A percentile compares a stretch with the other conserved stretches of the same genome.
These are phyloP conservation scores for Campoplex nolae DNA, from an alignment of 2,888 invertebrate genomes.

Conservation along the genomic window DNA sequence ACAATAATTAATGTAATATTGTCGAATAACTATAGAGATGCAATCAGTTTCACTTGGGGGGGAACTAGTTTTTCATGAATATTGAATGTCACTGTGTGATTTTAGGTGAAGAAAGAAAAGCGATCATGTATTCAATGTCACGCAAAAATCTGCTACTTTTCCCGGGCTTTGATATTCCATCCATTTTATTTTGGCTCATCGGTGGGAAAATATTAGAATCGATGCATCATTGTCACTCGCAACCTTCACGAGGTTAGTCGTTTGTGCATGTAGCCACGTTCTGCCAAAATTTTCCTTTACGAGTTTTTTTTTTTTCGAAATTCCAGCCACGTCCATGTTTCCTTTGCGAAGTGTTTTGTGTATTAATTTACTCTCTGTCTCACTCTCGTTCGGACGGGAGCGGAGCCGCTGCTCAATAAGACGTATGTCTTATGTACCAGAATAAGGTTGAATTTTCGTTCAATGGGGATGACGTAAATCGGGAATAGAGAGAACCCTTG, in stretches of 20 bases:
- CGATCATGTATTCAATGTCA: background rate
- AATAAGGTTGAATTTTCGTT: background rate
- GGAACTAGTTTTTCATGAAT: background rate
- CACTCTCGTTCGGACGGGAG: background rate
- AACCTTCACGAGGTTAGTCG: slow-evolving; percentile 74
- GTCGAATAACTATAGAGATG: background rate
- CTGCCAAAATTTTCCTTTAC: slow-evolving; percentile 41
- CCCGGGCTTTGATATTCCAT: background rate
- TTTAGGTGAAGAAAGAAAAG: background rate
- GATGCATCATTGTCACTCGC: slow-evolving; percentile 83
- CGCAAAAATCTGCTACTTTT: slow-evolving; percentile 1
- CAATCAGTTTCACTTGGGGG: background rate
- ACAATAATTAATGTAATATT: background rate
- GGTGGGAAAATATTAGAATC: slow-evolving; percentile 71
- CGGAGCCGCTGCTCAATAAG: slow-evolving; percentile 58
- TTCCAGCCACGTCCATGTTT: slow-evolving; percentile 11
- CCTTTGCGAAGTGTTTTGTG: slow-evolving; percentile 23
- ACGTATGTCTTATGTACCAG: background rate
- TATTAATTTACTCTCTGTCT: slow-evolving; percentile 1
- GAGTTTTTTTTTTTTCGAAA: slow-evolving; percentile 24
- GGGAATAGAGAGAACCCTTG: slow-evolving; percentile 41
- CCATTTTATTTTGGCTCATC: background rate
- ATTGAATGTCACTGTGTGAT: background rate
- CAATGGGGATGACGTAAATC: slow-evolving; percentile 70
- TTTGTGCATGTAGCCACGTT: slow-evolving; percentile 12